A percentile compares a stretch with the other conserved stretches of the same genome.
phyloP scores from a whole-genome alignment of 2,113 vertebrate species.

The Acrocephalus arundinaceus region DNA sequence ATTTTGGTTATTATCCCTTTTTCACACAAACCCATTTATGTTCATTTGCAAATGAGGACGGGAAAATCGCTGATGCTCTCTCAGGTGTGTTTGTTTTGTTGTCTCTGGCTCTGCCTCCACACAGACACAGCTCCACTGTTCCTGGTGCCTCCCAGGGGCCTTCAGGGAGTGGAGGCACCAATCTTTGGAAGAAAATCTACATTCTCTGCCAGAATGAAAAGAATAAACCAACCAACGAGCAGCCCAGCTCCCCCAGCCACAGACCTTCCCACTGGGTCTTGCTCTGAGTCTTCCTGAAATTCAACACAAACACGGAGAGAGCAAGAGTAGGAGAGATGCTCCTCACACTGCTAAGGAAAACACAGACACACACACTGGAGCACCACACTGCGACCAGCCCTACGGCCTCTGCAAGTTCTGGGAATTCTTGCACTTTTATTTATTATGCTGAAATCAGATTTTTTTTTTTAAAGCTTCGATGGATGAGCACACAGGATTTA shows the following conservation, averaged over 20 bases:
- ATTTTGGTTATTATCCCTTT: conserved; percentile 45
- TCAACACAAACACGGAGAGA: not conserved
- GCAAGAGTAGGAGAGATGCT: not conserved
- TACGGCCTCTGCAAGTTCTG: rapidly evolving
- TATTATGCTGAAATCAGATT: not conserved
- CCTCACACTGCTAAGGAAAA: not conserved
- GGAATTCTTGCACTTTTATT: not conserved
- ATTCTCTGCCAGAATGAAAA: not conserved
- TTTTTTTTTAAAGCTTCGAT: not conserved
- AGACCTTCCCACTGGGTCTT: not conserved
- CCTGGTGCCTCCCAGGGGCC: rapidly evolving
- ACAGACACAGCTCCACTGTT: not conserved
- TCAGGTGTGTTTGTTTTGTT: not conserved
- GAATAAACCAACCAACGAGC: not conserved
- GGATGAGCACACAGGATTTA: not conserved
- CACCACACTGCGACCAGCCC: rapidly evolving
- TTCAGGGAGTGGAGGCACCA: not conserved
- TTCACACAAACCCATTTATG: conserved; percentile 25
- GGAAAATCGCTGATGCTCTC: not conserved
- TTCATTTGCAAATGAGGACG: conserved; percentile 20
- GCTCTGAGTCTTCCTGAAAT: not conserved
- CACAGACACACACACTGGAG: not conserved
- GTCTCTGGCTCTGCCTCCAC: not conserved
- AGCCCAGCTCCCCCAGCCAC: not conserved
- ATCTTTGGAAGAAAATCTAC: not conserved